Conservation (phyloP, 2,888 invertebrate species). For the Caenorhabditis sulstoni region DNA sequence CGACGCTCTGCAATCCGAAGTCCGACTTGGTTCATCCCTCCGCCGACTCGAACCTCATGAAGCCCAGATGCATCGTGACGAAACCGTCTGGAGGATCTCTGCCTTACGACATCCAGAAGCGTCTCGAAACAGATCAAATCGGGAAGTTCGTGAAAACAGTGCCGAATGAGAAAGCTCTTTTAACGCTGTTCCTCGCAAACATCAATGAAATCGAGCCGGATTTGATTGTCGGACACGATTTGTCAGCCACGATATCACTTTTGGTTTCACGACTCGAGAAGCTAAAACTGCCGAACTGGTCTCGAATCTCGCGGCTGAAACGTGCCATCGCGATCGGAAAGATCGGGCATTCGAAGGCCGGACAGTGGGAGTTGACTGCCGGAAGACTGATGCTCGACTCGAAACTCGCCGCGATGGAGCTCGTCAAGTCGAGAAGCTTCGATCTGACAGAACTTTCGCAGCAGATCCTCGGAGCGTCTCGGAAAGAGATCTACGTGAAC, state of each 20-base stretch:
- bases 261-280: constrained; percentile 89
- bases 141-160: constrained; percentile 84
- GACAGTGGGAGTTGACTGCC: constrained; percentile 78
- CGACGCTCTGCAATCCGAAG: constrained; percentile 62
- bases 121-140: constrained; percentile 83
- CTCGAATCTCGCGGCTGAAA: constrained; percentile 90
- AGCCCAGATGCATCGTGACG: constrained; percentile 84
- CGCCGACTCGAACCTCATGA: constrained; percentile 52
- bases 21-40: constrained; percentile 63
- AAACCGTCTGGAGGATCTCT: constrained; percentile 88
- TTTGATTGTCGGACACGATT: constrained; percentile 93
- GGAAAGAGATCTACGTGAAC: constrained; percentile 64
- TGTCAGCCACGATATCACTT: constrained; percentile 92
- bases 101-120: constrained; percentile 89
- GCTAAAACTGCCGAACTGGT: constrained; percentile 88
- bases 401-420: constrained; percentile 90
- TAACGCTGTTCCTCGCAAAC: constrained; percentile 90
- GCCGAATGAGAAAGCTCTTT: constrained; percentile 90
- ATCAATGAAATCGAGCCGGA: constrained; percentile 92
- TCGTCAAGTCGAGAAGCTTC: constrained; percentile 92
- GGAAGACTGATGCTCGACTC: constrained; percentile 77
- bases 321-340: constrained; percentile 82
- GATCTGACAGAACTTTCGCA: constrained; percentile 87
- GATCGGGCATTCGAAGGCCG: constrained; percentile 72
- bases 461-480: constrained; percentile 81